Evolutionary conservation across 2,113 vertebrate genomes (phyloP), one percentile per base, ranked within the genome.

Genomic region (Cyanocitta stelleri): DNA sequence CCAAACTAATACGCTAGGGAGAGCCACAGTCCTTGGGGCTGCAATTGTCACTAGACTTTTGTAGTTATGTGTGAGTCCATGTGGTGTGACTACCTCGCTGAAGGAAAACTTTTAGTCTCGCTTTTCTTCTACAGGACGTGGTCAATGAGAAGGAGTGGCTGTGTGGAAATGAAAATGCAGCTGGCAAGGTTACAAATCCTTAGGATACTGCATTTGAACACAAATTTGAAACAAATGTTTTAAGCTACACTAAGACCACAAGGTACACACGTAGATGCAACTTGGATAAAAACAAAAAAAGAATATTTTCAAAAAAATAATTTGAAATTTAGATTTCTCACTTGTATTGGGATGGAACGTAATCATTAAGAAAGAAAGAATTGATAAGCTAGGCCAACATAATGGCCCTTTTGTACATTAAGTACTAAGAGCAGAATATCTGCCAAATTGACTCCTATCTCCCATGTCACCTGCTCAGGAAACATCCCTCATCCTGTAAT

Each of bases 251-350:
- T 10, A 48, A 43, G 32, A 52, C 41, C n/a, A 24, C n/a, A 35
- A 59, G 30, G 32, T 49, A 5, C 0, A 1, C 1, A 0, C 9
- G 16, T 46, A 41, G 32, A 75, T 51, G 18, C 19, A 76, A 27
- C 26, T 32, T 68, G 35, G 27, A 52, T 61, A 75, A 58, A 5
- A 71, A 69, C 37, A 80, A 61, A 9, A 51, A 92, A 82, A 20
- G 20, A 82, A 16, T 90, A 78, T 63, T 90, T 84, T 41, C 1
- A 10, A 27, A 33, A 88, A 58, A 35, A 21, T 12, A 26, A 66
- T 29, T 44, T 75, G 30, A 88, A 23, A 55, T 7, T 69, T 64
- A 30, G 29, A 32, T 72, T 74, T 67, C 52, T 87, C 39, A 63
- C 13, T 67, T 80, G 10, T 39, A 26, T 59, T 68, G 24, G 30